These are phyloP conservation scores for Lepidocyrtinus sp. DNA, from an alignment of 2,888 invertebrate genomes.

Conservation along the genomic window DNA sequence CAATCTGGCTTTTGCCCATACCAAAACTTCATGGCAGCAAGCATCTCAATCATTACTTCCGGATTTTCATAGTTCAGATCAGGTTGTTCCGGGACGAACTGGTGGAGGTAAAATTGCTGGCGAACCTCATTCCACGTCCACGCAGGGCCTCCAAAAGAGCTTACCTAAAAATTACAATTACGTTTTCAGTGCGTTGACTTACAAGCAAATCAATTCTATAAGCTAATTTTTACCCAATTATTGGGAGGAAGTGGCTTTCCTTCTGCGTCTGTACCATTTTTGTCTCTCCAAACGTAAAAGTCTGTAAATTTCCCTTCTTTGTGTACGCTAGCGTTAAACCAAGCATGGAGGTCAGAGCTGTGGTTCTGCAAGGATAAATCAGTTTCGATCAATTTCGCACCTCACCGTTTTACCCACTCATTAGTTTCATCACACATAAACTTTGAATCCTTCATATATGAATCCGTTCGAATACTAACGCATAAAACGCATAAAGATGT, in stretches of 20 bases:
- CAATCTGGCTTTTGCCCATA: too few relatives aligned
- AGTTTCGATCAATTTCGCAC: too few relatives aligned
- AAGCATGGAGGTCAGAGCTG: conserved; percentile 79
- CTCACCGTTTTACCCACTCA: too few relatives aligned
- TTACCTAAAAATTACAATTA: conserved; percentile 72
- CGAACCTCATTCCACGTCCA: conserved; percentile 82
- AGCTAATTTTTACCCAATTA: conserved; percentile 65
- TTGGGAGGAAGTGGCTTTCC: conserved; percentile 70
- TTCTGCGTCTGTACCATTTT: conserved; percentile 66
- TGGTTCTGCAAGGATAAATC: conserved; percentile 76
- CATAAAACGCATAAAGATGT: too few relatives aligned
- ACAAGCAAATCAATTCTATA: too few relatives aligned
- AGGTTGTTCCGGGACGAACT: conserved; percentile 80
- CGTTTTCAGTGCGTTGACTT: neutral
- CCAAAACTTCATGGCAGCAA: conserved; percentile 80
- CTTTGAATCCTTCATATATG: too few relatives aligned
- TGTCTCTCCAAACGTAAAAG: conserved; percentile 86
- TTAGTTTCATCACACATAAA: too few relatives aligned
- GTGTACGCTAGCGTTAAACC: conserved; percentile 81
- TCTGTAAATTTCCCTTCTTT: conserved; percentile 77
- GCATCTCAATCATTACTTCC: conserved; percentile 78
- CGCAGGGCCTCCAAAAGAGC: conserved; percentile 80
- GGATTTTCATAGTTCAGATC: conserved; percentile 87
- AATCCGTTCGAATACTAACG: too few relatives aligned
- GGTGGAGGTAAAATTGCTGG: conserved; percentile 86